phyloP scores from a whole-genome alignment of 2,113 vertebrate species.

The Oxyruncus cristatus region DNA sequence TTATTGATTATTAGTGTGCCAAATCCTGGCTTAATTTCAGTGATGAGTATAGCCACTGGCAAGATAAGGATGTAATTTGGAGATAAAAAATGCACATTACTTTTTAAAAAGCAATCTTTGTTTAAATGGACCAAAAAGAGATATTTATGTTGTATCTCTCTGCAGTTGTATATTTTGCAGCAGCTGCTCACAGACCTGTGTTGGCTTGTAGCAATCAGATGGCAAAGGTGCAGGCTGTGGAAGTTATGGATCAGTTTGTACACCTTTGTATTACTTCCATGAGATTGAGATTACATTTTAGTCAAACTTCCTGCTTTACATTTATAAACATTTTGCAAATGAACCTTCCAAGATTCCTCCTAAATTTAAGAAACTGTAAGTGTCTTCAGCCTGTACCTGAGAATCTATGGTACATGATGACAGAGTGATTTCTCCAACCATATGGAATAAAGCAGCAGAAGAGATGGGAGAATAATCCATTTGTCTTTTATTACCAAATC shows the following conservation, averaged over 20 bases:
- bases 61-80: slow-evolving; percentile 33
- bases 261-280: background rate
- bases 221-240: background rate
- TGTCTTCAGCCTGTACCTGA: background rate
- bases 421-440: background rate
- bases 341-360: background rate
- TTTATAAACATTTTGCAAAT: background rate
- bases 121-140: background rate
- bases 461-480: background rate
- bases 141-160: background rate
- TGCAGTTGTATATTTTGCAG: background rate
- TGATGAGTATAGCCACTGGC: background rate
- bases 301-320: background rate
- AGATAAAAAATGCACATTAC: background rate
- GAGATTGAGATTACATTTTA: background rate
- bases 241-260: background rate
- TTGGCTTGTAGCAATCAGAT: background rate
- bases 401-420: background rate
- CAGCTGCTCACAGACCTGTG: background rate
- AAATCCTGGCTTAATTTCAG: slow-evolving; percentile 17
- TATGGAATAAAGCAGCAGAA: background rate
- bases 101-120: background rate
- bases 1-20: slow-evolving; percentile 34
- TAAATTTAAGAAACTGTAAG: background rate
- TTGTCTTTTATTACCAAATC: background rate